phyloP scores from a whole-genome alignment of 2,888 invertebrate genomes.

The Byasa hedistus region DNA sequence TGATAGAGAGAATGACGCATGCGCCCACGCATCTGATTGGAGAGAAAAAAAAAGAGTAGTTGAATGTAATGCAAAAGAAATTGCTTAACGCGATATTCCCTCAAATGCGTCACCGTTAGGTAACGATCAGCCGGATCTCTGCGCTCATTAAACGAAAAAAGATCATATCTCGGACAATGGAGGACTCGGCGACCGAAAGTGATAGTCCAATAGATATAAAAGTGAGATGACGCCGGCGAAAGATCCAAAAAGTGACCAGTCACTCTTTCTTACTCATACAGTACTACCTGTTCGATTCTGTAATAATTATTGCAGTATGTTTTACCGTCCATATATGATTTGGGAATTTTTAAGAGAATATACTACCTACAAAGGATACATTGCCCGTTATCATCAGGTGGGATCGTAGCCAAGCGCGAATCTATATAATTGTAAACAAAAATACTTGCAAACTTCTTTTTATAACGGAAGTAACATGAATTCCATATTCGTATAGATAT shows the following conservation, averaged over 20 bases:
- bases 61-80: constrained; percentile 45
- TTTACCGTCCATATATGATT: no score
- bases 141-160: constrained; percentile 71
- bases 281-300: constrained; percentile 3
- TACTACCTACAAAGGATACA: no score
- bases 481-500: no score
- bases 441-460: no score
- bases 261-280: constrained; percentile 39
- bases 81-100: constrained; percentile 61
- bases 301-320: not conserved
- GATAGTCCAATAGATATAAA: constrained; percentile 72
- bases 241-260: constrained; percentile 52
- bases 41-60: constrained; percentile 11
- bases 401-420: no score
- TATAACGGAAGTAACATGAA: no score
- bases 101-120: constrained; percentile 71
- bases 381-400: no score
- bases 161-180: constrained; percentile 73
- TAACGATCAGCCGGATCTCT: constrained; percentile 73
- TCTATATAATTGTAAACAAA: no score
- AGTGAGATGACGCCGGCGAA: constrained; percentile 59
- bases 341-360: no score
- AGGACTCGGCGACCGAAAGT: constrained; percentile 72
- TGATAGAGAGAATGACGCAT: constrained; percentile 23
- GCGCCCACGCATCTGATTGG: constrained; percentile 37